Evolutionary conservation across 2,888 invertebrate species (phyloP).

Genomic region (Papilio gigon): DNA sequence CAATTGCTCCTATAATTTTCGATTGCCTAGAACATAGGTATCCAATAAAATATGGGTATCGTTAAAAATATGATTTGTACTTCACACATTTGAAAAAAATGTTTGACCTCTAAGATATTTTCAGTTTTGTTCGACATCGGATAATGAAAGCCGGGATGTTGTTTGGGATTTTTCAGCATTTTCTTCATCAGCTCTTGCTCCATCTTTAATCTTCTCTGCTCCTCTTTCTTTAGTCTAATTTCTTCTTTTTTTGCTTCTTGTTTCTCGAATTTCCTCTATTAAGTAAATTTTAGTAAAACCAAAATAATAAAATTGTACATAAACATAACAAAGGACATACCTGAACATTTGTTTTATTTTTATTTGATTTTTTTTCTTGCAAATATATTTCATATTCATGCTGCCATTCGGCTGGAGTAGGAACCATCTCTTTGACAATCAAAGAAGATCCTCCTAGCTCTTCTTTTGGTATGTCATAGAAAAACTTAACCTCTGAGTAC

Average conservation of each 20-base stretch:
- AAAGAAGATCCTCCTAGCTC: conserved; percentile 56
- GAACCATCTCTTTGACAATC: conserved; percentile 61
- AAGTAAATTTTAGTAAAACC: conserved; percentile 4
- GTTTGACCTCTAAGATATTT: conserved; percentile 54
- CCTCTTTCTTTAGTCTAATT: conserved; percentile 53
- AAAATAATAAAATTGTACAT: not conserved
- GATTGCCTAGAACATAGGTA: conserved; percentile 52
- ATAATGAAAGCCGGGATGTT: conserved; percentile 67
- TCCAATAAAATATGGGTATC: not conserved
- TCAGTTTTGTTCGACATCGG: conserved; percentile 60
- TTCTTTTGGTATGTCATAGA: conserved; percentile 63
- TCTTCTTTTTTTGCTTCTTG: conserved; percentile 55
- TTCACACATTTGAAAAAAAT: not conserved
- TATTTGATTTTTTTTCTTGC: conserved; percentile 54
- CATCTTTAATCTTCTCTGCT: conserved; percentile 53
- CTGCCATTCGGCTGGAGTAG: conserved; percentile 62
- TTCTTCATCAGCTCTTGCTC: conserved; percentile 59
- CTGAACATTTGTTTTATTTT: conserved; percentile 53
- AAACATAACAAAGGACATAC: conserved; percentile 38
- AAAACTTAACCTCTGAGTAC: conserved; percentile 60
- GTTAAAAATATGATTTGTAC: not conserved
- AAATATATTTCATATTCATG: conserved; percentile 57
- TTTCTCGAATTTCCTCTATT: conserved; percentile 57
- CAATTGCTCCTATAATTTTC: conserved; percentile 57
- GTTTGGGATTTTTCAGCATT: conserved; percentile 66